Evolutionary conservation across 2,888 invertebrate species (phyloP).

Genomic region (Candidula unifasciata): DNA sequence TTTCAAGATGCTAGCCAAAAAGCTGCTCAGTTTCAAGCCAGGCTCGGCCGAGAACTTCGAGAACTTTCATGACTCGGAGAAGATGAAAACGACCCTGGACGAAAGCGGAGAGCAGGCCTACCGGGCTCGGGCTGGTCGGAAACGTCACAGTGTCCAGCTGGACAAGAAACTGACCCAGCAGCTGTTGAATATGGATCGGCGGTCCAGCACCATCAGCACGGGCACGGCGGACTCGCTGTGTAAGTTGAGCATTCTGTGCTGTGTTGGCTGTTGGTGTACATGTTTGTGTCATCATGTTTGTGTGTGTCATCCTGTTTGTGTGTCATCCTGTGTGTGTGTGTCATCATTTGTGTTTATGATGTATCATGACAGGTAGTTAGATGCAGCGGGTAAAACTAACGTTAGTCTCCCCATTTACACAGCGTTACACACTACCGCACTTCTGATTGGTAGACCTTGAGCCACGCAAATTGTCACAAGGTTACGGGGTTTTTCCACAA

Average conservation of each 20-base stretch:
- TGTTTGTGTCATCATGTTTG: neutral
- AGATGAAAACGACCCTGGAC: slow-evolving; percentile 67
- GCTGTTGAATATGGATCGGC: slow-evolving; percentile 61
- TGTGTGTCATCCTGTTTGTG: too few species aligned
- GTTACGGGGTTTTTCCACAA: too few species aligned
- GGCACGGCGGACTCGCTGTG: slow-evolving; percentile 70
- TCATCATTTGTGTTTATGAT: too few species aligned
- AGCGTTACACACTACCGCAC: too few species aligned
- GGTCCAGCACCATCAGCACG: slow-evolving; percentile 71
- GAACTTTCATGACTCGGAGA: slow-evolving; percentile 66
- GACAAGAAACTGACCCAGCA: slow-evolving; percentile 70
- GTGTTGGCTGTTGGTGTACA: neutral
- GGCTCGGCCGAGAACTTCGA: slow-evolving; percentile 63
- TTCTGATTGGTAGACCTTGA: too few species aligned
- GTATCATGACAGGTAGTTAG: too few species aligned
- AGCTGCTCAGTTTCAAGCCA: slow-evolving; percentile 59
- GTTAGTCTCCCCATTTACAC: too few species aligned
- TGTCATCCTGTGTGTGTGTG: too few species aligned
- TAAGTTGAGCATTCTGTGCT: slow-evolving; percentile 62
- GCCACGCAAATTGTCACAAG: too few species aligned
- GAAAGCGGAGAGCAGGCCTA: slow-evolving; percentile 67
- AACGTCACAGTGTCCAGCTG: slow-evolving; percentile 72
- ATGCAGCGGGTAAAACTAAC: too few species aligned
- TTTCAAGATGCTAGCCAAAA: slow-evolving; percentile 58
- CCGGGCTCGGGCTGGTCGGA: slow-evolving; percentile 68